Evolutionary conservation across 2,888 invertebrate species (phyloP).

Genomic region (Oithona nana): DNA sequence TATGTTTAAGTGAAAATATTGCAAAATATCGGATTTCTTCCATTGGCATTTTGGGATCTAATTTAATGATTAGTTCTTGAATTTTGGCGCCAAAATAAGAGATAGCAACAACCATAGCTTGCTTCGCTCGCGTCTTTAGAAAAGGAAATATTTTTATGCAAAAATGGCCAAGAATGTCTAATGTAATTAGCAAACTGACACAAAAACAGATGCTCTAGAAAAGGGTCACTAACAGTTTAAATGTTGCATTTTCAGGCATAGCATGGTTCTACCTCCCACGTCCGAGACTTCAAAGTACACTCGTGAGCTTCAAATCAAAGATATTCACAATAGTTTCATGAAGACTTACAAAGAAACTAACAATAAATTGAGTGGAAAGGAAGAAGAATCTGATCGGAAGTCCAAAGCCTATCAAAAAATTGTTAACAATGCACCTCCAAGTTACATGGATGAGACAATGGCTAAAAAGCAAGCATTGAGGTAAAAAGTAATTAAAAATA

Average conservation of each 20-base stretch:
- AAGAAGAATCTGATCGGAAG: neutral
- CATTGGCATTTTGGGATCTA: too few relatives aligned
- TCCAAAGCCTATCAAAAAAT: slow-evolving; percentile 7
- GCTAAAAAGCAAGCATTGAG: neutral
- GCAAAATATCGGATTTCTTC: too few relatives aligned
- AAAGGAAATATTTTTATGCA: too few relatives aligned
- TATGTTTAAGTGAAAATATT: too few relatives aligned
- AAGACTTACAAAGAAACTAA: neutral
- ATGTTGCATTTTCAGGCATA: neutral
- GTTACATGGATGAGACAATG: neutral
- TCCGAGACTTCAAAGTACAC: slow-evolving; percentile 6
- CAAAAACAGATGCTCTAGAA: neutral
- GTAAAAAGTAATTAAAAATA: neutral
- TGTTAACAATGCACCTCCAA: neutral
- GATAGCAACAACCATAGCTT: too few relatives aligned
- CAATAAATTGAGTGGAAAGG: neutral
- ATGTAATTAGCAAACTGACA: neutral
- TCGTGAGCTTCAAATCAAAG: neutral
- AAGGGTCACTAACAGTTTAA: too few relatives aligned
- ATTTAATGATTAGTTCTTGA: too few relatives aligned
- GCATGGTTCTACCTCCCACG: neutral
- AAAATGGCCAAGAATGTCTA: neutral
- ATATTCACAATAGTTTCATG: slow-evolving; percentile 5
- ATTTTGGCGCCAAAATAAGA: too few relatives aligned
- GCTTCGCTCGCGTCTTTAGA: neutral